These are phyloP conservation scores for Euproctis similis DNA, from an alignment of 2,888 invertebrate genomes.

Conservation along the genomic window DNA sequence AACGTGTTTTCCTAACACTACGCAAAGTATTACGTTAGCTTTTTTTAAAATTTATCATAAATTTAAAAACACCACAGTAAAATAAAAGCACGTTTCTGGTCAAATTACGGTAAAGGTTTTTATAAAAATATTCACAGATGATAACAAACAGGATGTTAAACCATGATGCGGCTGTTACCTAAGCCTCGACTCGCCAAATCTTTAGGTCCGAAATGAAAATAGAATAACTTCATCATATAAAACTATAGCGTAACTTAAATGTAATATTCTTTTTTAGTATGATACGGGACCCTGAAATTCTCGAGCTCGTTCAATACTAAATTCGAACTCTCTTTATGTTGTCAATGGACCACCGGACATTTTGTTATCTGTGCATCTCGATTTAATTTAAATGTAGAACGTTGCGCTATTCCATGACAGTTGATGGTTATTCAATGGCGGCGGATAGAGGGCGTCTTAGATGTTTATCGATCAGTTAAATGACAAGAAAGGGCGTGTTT, in stretches of 20 bases:
- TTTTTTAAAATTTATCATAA: too few species aligned
- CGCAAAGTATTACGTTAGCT: too few species aligned
- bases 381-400: slow-evolving; percentile 44
- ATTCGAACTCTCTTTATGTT: slow-evolving; percentile 32
- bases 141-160: too few species aligned
- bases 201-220: too few species aligned
- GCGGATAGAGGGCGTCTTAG: slow-evolving; percentile 28
- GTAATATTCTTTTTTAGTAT: neutral
- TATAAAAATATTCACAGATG: too few species aligned
- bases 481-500: slow-evolving; percentile 51
- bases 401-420: slow-evolving; percentile 34
- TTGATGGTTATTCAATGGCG: slow-evolving; percentile 8
- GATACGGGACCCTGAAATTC: slow-evolving; percentile 18
- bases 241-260: neutral
- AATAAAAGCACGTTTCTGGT: too few species aligned
- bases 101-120: too few species aligned
- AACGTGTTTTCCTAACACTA: too few species aligned
- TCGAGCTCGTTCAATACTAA: slow-evolving; percentile 10
- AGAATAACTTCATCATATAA: neutral
- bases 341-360: slow-evolving; percentile 54
- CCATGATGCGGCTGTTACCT: too few species aligned
- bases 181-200: too few species aligned
- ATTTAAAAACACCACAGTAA: too few species aligned
- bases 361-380: slow-evolving; percentile 54
- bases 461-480: slow-evolving; percentile 37